Evolutionary conservation across 2,113 vertebrate genomes (phyloP).

Genomic region (Geococcyx californianus): DNA sequence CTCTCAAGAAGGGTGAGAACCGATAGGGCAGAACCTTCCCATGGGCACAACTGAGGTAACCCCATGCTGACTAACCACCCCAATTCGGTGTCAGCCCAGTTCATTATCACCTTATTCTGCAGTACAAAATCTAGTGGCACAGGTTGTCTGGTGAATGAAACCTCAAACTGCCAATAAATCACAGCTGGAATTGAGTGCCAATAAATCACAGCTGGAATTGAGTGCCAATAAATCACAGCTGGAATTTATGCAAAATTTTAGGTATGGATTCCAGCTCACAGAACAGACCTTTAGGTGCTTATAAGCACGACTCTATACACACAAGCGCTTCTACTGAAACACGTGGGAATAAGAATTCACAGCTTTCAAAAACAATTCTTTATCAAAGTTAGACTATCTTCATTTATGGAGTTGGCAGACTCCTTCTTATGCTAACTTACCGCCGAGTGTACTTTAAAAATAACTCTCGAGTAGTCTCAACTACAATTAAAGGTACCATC

Average conservation of each 20-base stretch:
- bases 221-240: not conserved
- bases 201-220: not conserved
- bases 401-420: not conserved
- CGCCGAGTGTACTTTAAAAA: not conserved
- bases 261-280: not conserved
- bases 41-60: not conserved
- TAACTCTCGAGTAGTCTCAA: not conserved
- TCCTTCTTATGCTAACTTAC: not conserved
- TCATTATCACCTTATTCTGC: not conserved
- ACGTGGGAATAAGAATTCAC: not conserved
- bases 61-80: not conserved
- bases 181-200: not conserved
- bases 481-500: not conserved
- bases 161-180: not conserved
- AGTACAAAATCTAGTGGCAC: not conserved
- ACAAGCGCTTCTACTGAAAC: not conserved
- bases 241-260: not conserved
- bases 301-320: not conserved
- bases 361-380: not conserved
- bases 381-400: not conserved
- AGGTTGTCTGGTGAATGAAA: not conserved
- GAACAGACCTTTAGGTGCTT: not conserved
- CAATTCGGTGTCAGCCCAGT: not conserved
- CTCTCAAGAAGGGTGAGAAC: not conserved
- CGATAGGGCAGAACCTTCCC: not conserved